These are phyloP conservation scores for Solenopsis invicta DNA, from an alignment of 1,140 invertebrate genomes.

Conservation along the genomic window DNA sequence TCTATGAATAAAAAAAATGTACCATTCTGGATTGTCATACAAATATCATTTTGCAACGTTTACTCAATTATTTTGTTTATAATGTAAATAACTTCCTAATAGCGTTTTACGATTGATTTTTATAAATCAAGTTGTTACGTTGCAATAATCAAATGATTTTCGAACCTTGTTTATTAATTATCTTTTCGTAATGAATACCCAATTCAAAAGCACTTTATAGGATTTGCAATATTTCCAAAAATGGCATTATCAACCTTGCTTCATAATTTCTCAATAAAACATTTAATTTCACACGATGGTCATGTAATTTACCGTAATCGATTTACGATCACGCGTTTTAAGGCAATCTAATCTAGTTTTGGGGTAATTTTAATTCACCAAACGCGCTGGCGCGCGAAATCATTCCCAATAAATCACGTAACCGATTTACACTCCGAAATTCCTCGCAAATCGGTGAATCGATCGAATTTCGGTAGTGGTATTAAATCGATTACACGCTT, in stretches of 20 bases:
- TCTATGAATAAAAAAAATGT: neutral
- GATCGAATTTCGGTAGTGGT: conserved; percentile 50
- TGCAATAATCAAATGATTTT: neutral
- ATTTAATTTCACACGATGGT: conserved; percentile 20
- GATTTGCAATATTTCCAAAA: neutral
- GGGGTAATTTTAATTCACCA: conserved; percentile 32
- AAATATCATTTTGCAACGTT: neutral
- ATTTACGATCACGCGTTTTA: conserved; percentile 10
- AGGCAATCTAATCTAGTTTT: conserved; percentile 32
- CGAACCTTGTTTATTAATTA: neutral
- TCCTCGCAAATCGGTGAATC: conserved; percentile 25
- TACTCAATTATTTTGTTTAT: neutral
- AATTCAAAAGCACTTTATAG: neutral
- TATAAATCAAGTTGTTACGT: neutral
- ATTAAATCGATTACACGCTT: conserved; percentile 57
- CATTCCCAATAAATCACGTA: conserved; percentile 40
- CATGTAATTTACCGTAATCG: conserved; percentile 14
- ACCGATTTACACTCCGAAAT: conserved; percentile 24
- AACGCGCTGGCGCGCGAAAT: conserved; percentile 38
- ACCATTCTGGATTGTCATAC: neutral
- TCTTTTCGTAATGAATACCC: neutral
- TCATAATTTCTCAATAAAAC: conserved; percentile 26
- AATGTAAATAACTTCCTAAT: neutral
- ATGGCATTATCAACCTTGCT: neutral
- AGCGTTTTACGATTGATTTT: neutral